Evolutionary conservation across 2,797 vertebrate genomes (phyloP).

Genomic region (Eulemur rubriventer): DNA sequence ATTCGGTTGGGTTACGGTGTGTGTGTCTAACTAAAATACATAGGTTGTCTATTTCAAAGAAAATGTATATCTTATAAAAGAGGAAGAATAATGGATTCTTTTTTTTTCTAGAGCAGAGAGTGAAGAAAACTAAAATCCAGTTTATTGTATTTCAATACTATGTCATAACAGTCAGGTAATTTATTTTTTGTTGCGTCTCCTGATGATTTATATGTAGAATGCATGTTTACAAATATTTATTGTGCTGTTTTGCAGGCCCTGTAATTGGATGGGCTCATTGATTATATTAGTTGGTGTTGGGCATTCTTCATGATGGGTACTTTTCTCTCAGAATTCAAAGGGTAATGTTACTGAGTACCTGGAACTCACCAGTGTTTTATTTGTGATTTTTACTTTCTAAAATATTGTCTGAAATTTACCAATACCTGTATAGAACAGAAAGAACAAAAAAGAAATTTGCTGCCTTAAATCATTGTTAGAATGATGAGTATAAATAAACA

Average conservation of each 20-base stretch:
- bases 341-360: conserved; percentile 43
- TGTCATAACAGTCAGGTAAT: conserved; percentile 80
- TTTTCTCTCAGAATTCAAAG: conserved; percentile 61
- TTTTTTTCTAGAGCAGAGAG: conserved; percentile 75
- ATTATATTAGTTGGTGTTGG: conserved; percentile 56
- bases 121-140: conserved; percentile 79
- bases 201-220: conserved; percentile 72
- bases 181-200: conserved; percentile 76
- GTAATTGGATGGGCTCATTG: conserved; percentile 60
- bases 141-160: conserved; percentile 79
- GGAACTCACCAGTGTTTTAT: conserved; percentile 33
- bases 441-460: conserved; percentile 19
- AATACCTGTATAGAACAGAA: conserved; percentile 38
- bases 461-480: conserved; percentile 25
- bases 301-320: conserved; percentile 48
- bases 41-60: conserved; percentile 64
- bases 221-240: conserved; percentile 67
- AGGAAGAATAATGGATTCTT: conserved; percentile 78
- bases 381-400: conserved; percentile 36
- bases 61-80: conserved; percentile 64
- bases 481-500: conserved; percentile 21
- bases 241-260: conserved; percentile 58
- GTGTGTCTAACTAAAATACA: conserved; percentile 44
- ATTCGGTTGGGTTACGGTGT: conserved; percentile 22
- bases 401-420: conserved; percentile 49